Evolutionary conservation across 2,113 vertebrate species (phyloP).

Genomic region (Cyanoderma ruficeps): DNA sequence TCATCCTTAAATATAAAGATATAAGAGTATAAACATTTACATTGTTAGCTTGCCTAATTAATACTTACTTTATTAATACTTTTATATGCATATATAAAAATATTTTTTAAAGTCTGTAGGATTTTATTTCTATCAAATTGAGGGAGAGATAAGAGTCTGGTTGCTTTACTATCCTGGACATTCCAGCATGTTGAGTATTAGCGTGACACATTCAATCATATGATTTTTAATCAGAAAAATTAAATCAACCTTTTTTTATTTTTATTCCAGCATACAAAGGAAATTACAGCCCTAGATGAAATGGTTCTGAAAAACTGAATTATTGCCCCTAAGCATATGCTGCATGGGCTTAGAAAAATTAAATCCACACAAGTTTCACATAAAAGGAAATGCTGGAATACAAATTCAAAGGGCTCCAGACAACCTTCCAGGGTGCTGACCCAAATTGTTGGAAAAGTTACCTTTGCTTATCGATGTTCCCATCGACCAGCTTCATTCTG

Average conservation of each 20-base stretch:
- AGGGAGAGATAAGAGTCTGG: background rate
- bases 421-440: background rate
- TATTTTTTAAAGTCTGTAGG: background rate
- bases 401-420: background rate
- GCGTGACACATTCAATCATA: background rate
- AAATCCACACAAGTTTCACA: background rate
- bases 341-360: background rate
- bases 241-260: background rate
- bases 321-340: background rate
- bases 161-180: background rate
- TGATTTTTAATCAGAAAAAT: background rate
- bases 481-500: background rate
- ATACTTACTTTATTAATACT: background rate
- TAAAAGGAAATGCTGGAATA: background rate
- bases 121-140: background rate
- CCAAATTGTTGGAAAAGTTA: background rate
- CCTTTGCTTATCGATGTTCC: background rate
- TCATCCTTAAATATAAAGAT: background rate
- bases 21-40: background rate
- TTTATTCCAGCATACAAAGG: background rate
- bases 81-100: background rate
- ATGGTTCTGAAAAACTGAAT: background rate
- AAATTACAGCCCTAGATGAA: background rate
- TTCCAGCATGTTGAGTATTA: background rate
- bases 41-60: background rate